Percentiles rank a stretch among this genome's conserved stretches.
Evolutionary conservation across 1,140 invertebrate genomes (phyloP).

Genomic region (Whitmania pigra): DNA sequence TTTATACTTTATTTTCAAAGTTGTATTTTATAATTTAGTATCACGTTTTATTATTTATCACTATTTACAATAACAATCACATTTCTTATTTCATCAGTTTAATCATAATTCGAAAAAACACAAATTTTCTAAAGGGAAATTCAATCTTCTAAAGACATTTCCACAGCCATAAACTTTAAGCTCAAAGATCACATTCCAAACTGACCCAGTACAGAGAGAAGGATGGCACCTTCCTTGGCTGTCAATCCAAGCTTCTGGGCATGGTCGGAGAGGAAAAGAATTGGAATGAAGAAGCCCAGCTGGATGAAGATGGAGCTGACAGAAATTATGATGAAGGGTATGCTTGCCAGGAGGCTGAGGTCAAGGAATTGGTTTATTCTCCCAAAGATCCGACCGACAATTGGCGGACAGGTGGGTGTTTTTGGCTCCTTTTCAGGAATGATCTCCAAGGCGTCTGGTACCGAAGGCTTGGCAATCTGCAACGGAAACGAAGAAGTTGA

Average conservation of each 20-base stretch:
- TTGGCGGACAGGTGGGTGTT: background rate
- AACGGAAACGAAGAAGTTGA: too few relatives aligned
- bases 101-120: too few relatives aligned
- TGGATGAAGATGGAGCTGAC: constrained; percentile 85
- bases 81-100: background rate
- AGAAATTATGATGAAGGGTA: constrained; percentile 77
- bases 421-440: background rate
- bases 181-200: background rate
- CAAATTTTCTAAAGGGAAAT: too few relatives aligned
- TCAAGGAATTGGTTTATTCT: constrained; percentile 64
- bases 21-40: background rate
- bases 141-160: background rate
- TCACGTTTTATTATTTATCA: background rate
- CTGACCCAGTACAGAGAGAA: constrained; percentile 17
- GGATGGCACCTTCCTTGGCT: constrained; percentile 5
- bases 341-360: constrained; percentile 68
- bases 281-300: constrained; percentile 80
- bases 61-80: background rate
- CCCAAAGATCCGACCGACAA: background rate
- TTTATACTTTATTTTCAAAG: too few relatives aligned
- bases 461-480: too few relatives aligned
- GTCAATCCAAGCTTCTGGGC: constrained; percentile 43
- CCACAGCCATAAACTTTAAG: background rate
- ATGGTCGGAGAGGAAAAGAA: constrained; percentile 74
- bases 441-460: background rate